Evolutionary conservation across 2,113 vertebrate species (phyloP), one percentile per base, ranked within the genome.

Genomic region (Thymallus thymallus): DNA sequence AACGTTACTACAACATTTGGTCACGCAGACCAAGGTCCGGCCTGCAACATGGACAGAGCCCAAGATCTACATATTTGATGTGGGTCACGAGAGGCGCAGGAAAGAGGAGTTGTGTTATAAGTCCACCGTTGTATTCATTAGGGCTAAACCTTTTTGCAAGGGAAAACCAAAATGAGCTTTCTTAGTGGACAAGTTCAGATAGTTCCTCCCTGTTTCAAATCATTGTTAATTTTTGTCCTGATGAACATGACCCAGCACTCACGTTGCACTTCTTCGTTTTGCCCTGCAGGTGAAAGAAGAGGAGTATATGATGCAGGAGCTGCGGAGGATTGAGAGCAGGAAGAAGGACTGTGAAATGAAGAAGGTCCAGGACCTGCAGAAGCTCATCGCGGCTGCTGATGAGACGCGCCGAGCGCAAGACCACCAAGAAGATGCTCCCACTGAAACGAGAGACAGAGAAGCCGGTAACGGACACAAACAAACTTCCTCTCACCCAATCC

Each of bases 321-420:
- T 99, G 41, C 94, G 97, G 56, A 99, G 98, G 92, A 99, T 99
- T 0, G 98, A 99, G 91, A 94, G 94, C 0, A 93, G 96, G 61
- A 98, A 98, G 91, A 98, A 96, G 84, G 97, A 98, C 81, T 92
- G 97, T 16, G 96, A 98, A 79, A 98, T 96, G 91, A 98, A 96
- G 91, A 96, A 96, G 81, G 95, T 96, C 1, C 97, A 99, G 85
- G 97, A 98, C 90, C 90, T 98, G 82, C 98, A 99, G 91, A 99
- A 98, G 86, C 96, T 99, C 85, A 99, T 99, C 75, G 98, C 96
- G 6, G 97, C 97, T 0, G 97, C 97, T 4, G 97, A 91, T 98
- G 89, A 93, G 95, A 51, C 93, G 97, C 16, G 96, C 96, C 0
- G 97, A 99, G 69, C 96, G 97, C 86, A 97, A 98, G 73, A 96